phyloP scores from a whole-genome alignment of 2,888 invertebrate genomes.

The Acanthacorydalis orientalis region DNA sequence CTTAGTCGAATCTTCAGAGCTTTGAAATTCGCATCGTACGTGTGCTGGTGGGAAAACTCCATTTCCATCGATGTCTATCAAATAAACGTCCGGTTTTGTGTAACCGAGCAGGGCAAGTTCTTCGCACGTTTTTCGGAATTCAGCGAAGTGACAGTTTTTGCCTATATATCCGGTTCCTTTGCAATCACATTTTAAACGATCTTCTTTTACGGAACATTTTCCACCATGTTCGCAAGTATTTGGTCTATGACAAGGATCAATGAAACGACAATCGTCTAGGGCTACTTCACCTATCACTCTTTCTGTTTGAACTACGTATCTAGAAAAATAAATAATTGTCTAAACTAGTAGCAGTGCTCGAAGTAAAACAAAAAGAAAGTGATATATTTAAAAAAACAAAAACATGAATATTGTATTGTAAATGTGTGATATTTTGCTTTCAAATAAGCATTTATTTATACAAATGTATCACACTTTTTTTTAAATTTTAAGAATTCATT shows the following conservation, averaged over 20 bases:
- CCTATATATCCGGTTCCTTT: constrained; percentile 82
- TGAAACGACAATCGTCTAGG: constrained; percentile 75
- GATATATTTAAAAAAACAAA: too few relatives aligned
- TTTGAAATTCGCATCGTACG: constrained; percentile 84
- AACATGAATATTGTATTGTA: too few relatives aligned
- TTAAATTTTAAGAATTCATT: too few relatives aligned
- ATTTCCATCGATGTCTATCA: constrained; percentile 87
- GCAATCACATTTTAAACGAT: constrained; percentile 78
- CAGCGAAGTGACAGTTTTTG: constrained; percentile 87
- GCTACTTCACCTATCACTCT: constrained; percentile 78
- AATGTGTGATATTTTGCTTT: too few relatives aligned
- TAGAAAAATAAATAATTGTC: background rate
- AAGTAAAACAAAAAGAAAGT: too few relatives aligned
- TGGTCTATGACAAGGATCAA: constrained; percentile 75
- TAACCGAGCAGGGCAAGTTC: constrained; percentile 73
- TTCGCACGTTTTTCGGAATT: constrained; percentile 82
- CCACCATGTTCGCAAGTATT: constrained; percentile 89
- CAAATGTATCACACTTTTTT: too few relatives aligned
- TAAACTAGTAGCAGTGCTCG: too few relatives aligned
- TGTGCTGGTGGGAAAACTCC: constrained; percentile 83
- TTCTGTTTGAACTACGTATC: constrained; percentile 55
- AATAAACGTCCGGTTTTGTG: constrained; percentile 77
- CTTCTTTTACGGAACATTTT: constrained; percentile 76
- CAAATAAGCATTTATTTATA: too few relatives aligned
- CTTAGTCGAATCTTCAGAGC: constrained; percentile 67